A percentile compares a stretch with the other conserved stretches of the same genome.
Conservation (phyloP, 2,113 vertebrate genomes). For the Eubucco bourcierii region DNA sequence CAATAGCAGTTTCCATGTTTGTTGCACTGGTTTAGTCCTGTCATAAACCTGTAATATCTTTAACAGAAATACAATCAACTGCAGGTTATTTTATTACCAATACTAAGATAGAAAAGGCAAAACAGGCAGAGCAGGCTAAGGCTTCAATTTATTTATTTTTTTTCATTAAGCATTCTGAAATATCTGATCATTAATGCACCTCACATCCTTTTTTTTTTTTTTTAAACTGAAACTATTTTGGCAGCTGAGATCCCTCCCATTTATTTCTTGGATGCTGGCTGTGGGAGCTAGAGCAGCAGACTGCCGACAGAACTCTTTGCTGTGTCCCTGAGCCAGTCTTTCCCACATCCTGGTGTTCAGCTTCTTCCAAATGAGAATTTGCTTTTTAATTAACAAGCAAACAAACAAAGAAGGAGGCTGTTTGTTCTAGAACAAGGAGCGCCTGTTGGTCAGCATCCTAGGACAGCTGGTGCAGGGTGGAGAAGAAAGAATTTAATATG, state of each 20-base stretch:
- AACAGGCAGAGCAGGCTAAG: neutral
- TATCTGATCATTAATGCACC: neutral
- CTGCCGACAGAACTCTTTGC: neutral
- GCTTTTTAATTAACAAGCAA: slow-evolving; percentile 55
- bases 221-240: neutral
- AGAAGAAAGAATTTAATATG: neutral
- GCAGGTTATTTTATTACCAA: slow-evolving; percentile 61
- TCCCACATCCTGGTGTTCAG: neutral
- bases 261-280: slow-evolving; percentile 6
- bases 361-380: slow-evolving; percentile 51
- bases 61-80: slow-evolving; percentile 67
- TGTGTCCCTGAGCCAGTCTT: slow-evolving; percentile 14
- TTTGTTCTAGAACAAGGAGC: slow-evolving; percentile 34
- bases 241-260: neutral
- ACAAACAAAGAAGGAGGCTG: slow-evolving; percentile 40
- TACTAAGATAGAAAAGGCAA: slow-evolving; percentile 42
- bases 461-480: slow-evolving; percentile 8
- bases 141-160: neutral
- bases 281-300: slow-evolving; percentile 8
- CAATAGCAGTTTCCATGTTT: slow-evolving; percentile 66
- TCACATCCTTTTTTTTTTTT: neutral
- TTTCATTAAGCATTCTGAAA: slow-evolving; percentile 20
- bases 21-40: slow-evolving; percentile 61
- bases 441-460: slow-evolving; percentile 12
- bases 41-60: slow-evolving; percentile 69